Evolutionary conservation across 2,888 invertebrate genomes (phyloP), one percentile per base, ranked within the genome.

Genomic region (Tiliacea aurago): DNA sequence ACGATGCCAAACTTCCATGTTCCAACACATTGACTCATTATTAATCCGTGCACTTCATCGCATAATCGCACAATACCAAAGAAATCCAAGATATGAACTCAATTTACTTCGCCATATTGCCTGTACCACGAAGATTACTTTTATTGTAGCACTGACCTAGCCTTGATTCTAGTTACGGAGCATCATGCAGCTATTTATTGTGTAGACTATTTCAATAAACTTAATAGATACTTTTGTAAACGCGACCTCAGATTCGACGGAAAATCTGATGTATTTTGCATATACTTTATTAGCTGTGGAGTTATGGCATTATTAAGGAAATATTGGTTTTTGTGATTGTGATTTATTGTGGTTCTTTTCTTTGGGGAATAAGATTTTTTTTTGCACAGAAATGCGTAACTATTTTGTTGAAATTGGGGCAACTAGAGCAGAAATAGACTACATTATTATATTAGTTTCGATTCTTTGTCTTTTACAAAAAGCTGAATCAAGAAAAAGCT

Each of bases 61-160:
- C n/a, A n/a, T n/a, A n/a, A n/a, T n/a, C n/a, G n/a, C n/a, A n/a
- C n/a, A n/a, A n/a, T n/a, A n/a, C n/a, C n/a, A n/a, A n/a, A n/a
- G n/a, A n/a, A n/a, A 66, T 37, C 43, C 51, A 13, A 73, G 82
- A 82, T 80, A 82, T 55, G 53, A 71, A 85, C 55, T 13, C 86
- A 84, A 85, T 85, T 81, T 82, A 70, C 68, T 76, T 76, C 33
- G 37, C 61, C 67, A 69, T 69, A 81, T 73, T 76, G 82, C 53
- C 37, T 76, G 72, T 65, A 66, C n/a, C 68, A 49, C 65, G 53
- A 66, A 64, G 47, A 70, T 76, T 83, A 76, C 65, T 72, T 69
- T 80, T 65, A 73, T 76, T 70, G 53, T 70, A 53, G 37, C 58
- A 43, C 49, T 49, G 28, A 23, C 53, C 23, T 61, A 63, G 65